A percentile compares a stretch with the other conserved stretches of the same genome.
These are phyloP conservation scores for Drosophila aldrichi DNA, from an alignment of 2,888 invertebrate genomes.

Conservation along the genomic window DNA sequence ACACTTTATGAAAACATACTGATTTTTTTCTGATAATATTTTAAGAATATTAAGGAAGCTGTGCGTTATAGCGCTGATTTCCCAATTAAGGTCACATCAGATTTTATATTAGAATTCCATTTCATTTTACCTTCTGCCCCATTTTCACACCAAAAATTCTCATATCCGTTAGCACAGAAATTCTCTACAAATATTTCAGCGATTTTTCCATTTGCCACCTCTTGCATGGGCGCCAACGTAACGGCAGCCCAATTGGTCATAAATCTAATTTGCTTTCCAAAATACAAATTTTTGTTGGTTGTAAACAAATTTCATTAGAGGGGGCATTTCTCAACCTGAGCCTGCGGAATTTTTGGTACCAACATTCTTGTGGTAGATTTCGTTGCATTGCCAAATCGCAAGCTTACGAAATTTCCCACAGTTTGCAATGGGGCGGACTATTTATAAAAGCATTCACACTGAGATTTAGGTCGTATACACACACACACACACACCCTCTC, in stretches of 20 bases:
- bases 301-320: conserved; percentile 46
- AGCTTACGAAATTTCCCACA: conserved; percentile 76
- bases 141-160: conserved; percentile 16
- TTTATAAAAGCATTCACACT: conserved; percentile 54
- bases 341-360: conserved; percentile 41
- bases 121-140: neutral
- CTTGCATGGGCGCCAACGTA: neutral
- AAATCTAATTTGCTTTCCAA: conserved; percentile 39
- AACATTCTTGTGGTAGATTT: conserved; percentile 47
- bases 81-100: no score
- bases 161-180: conserved; percentile 17
- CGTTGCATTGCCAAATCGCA: conserved; percentile 52
- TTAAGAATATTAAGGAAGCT: neutral
- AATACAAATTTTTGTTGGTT: conserved; percentile 23
- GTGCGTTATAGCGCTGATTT: neutral
- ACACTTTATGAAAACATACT: neutral
- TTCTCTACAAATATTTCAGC: conserved; percentile 49
- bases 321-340: conserved; percentile 46
- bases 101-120: neutral
- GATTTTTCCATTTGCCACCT: conserved; percentile 28
- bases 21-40: neutral
- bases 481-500: neutral
- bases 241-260: conserved; percentile 24
- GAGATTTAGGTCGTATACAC: conserved; percentile 48
- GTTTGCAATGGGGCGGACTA: conserved; percentile 41